These are phyloP conservation scores for Rousettus madagascariensis DNA, from an alignment of 2,797 vertebrate genomes.

Conservation along the genomic window DNA sequence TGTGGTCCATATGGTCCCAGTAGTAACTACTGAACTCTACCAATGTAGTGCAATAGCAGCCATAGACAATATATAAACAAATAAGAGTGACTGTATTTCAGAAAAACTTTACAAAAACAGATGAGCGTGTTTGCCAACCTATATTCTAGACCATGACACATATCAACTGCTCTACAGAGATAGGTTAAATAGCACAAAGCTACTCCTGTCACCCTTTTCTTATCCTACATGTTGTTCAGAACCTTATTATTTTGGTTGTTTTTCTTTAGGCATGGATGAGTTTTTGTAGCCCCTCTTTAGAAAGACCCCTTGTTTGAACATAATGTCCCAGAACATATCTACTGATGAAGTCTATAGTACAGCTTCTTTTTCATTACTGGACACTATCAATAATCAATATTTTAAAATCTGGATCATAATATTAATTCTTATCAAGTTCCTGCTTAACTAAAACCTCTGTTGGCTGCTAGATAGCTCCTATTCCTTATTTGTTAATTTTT, in stretches of 20 bases:
- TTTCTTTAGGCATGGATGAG: neutral
- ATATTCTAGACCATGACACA: neutral
- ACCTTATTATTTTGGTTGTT: neutral
- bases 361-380: neutral
- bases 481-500: neutral
- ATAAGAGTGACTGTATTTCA: neutral
- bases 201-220: neutral
- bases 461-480: neutral
- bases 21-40: neutral
- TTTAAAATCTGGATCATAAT: neutral
- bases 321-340: neutral
- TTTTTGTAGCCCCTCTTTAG: neutral
- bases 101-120: neutral
- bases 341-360: neutral
- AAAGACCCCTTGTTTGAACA: neutral
- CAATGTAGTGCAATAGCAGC: neutral
- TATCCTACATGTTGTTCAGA: neutral
- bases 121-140: neutral
- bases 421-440: neutral
- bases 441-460: neutral
- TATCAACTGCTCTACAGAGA: neutral
- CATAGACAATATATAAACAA: neutral
- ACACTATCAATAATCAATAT: neutral
- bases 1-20: too few species aligned
- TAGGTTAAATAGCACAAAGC: neutral